A percentile compares a stretch with the other conserved stretches of the same genome.
Evolutionary conservation across 2,797 vertebrate genomes (phyloP).

Genomic region (Anguilla obscura): DNA sequence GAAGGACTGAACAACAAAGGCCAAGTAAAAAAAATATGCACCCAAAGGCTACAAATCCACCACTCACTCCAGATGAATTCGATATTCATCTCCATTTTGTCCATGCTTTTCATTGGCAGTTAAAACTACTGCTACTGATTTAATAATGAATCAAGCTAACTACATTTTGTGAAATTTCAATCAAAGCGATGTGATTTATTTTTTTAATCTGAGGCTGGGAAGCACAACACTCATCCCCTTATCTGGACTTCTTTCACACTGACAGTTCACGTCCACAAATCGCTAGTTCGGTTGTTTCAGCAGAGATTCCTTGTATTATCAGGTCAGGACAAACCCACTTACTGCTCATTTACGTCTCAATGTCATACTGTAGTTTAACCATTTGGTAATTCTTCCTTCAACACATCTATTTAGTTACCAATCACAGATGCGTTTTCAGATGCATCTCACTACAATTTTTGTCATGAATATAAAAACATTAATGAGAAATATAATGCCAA

Average conservation of each 20-base stretch:
- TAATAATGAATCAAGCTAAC: neutral
- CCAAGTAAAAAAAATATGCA: neutral
- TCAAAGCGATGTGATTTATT: neutral
- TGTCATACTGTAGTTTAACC: neutral
- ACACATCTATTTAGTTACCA: neutral
- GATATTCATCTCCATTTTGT: neutral
- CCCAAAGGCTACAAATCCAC: neutral
- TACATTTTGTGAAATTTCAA: neutral
- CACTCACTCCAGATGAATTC: neutral
- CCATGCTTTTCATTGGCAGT: neutral
- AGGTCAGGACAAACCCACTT: neutral
- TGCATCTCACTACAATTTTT: neutral
- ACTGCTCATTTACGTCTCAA: neutral
- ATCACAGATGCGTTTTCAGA: neutral
- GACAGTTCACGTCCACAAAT: neutral
- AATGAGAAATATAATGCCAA: too few relatives aligned
- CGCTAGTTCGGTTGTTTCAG: neutral
- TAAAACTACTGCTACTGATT: constrained; percentile 2
- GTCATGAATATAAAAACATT: too few relatives aligned
- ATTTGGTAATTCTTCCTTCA: neutral
- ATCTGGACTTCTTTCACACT: neutral
- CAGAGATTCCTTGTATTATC: neutral
- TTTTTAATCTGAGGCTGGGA: neutral
- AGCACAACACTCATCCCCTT: neutral
- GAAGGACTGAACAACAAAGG: neutral